These are phyloP conservation scores for Magallana angulata DNA, from an alignment of 1,140 invertebrate genomes.

Conservation along the genomic window DNA sequence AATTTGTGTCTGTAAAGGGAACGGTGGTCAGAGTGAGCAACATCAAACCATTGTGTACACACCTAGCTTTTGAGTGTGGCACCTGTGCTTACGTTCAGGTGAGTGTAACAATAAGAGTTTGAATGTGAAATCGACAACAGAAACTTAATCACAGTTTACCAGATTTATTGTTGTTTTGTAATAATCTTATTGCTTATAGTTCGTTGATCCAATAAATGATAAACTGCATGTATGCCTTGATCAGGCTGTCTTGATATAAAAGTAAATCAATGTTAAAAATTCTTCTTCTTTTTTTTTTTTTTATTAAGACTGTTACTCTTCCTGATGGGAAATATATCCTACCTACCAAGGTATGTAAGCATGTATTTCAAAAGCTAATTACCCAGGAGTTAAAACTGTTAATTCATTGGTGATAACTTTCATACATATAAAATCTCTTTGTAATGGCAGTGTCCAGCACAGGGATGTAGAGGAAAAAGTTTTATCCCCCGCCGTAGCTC, in stretches of 20 bases:
- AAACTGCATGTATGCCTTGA: no score
- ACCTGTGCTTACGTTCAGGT: constrained; percentile 85
- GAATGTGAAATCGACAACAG: no score
- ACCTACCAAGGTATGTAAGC: constrained; percentile 74
- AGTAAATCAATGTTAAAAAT: no score
- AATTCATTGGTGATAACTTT: not conserved
- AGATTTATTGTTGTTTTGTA: no score
- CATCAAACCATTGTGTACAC: constrained; percentile 86
- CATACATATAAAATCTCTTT: not conserved
- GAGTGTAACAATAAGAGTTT: constrained; percentile 21
- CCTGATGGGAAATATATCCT: constrained; percentile 78
- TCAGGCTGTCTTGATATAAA: no score
- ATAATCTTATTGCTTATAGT: no score
- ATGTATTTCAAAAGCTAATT: not conserved
- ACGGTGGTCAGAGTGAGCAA: constrained; percentile 91
- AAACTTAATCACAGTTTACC: no score
- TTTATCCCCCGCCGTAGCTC: constrained; percentile 87
- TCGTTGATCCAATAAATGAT: no score
- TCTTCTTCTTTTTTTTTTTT: not conserved
- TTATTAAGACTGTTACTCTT: constrained; percentile 68
- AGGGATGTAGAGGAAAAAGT: constrained; percentile 82
- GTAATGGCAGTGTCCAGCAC: constrained; percentile 72
- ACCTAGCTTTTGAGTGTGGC: constrained; percentile 89
- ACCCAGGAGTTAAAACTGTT: not conserved
- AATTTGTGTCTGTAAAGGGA: constrained; percentile 90